Conservation (phyloP, 1,140 invertebrate genomes). For the Dysdera silvatica region DNA sequence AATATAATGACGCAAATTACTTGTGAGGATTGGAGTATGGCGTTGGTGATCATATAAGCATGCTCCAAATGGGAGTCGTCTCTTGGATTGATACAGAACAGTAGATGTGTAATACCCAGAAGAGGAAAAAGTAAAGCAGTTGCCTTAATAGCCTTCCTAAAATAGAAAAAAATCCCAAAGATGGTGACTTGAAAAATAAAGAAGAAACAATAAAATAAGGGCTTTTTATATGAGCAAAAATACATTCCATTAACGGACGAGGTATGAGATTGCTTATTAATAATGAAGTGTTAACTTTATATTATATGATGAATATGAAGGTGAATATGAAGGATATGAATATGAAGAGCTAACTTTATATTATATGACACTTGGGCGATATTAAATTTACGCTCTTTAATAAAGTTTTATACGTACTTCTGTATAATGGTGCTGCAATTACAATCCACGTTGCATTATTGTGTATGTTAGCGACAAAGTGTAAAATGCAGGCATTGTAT, state of each 20-base stretch:
- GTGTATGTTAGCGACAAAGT: too few relatives aligned
- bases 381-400: too few relatives aligned
- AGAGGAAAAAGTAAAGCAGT: constrained; percentile 51
- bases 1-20: constrained; percentile 35
- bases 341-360: not conserved
- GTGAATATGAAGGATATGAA: not conserved
- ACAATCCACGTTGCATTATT: too few relatives aligned
- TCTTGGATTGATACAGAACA: constrained; percentile 49
- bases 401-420: too few relatives aligned
- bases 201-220: too few relatives aligned
- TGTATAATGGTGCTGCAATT: too few relatives aligned
- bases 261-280: too few relatives aligned
- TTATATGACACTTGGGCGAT: too few relatives aligned
- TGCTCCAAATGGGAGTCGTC: constrained; percentile 38
- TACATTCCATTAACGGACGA: too few relatives aligned
- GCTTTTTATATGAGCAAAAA: too few relatives aligned
- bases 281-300: too few relatives aligned
- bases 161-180: constrained; percentile 14
- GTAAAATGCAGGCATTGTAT: too few relatives aligned
- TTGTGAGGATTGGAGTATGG: constrained; percentile 48
- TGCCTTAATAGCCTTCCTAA: constrained; percentile 50
- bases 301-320: not conserved
- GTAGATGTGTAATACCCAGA: constrained; percentile 49
- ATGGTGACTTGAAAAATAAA: not conserved
- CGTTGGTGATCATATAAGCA: constrained; percentile 48